Conservation (phyloP, 2,888 invertebrate species). For the Euplexia lucipara region DNA sequence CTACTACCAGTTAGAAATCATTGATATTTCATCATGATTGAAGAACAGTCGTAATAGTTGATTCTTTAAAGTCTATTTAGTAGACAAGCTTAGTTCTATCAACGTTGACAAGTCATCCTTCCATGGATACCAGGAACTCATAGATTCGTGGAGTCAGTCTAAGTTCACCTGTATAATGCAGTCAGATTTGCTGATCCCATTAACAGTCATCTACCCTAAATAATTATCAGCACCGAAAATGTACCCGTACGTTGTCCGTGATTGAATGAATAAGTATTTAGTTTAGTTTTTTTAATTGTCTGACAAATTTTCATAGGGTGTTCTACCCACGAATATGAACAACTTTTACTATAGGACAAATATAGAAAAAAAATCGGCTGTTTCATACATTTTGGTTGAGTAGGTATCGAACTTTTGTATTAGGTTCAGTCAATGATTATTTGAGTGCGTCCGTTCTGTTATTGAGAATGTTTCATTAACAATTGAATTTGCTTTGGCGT, state of each 20-base stretch:
- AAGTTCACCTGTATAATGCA: conserved; percentile 27
- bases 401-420: too few species aligned
- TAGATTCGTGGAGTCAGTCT: not conserved
- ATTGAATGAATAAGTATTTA: conserved; percentile 23
- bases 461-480: not conserved
- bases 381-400: too few species aligned
- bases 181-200: conserved; percentile 23
- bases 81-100: too few species aligned
- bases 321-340: too few species aligned
- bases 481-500: not conserved
- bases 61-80: too few species aligned
- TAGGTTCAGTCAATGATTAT: conserved; percentile 8
- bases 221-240: conserved; percentile 28
- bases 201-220: conserved; percentile 33
- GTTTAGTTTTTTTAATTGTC: too few species aligned
- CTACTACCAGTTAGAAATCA: too few species aligned
- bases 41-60: too few species aligned
- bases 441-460: not conserved
- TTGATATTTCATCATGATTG: too few species aligned
- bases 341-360: too few species aligned
- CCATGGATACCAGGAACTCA: conserved; percentile 9
- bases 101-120: not conserved
- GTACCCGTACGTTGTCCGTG: conserved; percentile 1
- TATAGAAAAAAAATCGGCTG: too few species aligned
- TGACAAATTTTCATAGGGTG: too few species aligned